Percentiles rank a stretch among this genome's conserved stretches.
Evolutionary conservation across 1,140 invertebrate species (phyloP).

Genomic region (Anagrus nilaparvatae): DNA sequence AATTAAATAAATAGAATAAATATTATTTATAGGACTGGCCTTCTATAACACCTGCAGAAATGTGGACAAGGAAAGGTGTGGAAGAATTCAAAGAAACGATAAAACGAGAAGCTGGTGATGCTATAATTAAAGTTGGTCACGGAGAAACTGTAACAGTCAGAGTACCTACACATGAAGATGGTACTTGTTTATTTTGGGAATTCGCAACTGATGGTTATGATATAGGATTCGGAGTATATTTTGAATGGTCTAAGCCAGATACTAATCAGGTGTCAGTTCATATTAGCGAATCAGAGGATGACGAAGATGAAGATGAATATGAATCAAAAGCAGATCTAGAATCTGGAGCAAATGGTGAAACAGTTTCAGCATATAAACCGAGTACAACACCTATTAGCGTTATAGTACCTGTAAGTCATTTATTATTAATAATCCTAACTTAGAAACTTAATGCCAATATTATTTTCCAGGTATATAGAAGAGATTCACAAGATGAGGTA

Average conservation of each 20-base stretch:
- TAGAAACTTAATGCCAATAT: constrained; percentile 26
- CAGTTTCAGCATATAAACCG: constrained; percentile 29
- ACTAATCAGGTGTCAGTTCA: constrained; percentile 78
- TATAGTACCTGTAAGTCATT: constrained; percentile 36
- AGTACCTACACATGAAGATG: constrained; percentile 93
- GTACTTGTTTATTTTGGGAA: constrained; percentile 96
- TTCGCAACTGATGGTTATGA: constrained; percentile 98
- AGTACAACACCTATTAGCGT: constrained; percentile 34
- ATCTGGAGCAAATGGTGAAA: constrained; percentile 29
- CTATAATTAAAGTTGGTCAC: constrained; percentile 91
- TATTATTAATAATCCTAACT: constrained; percentile 6
- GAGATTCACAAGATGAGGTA: constrained; percentile 94
- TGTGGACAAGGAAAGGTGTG: constrained; percentile 93
- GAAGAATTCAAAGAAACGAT: constrained; percentile 85
- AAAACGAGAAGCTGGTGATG: constrained; percentile 79
- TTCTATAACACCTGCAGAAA: constrained; percentile 67
- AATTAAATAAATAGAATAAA: too few relatives aligned
- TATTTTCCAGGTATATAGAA: constrained; percentile 85
- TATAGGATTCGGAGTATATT: constrained; percentile 97
- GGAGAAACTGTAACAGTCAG: constrained; percentile 96
- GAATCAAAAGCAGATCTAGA: constrained; percentile 54
- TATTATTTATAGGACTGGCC: constrained; percentile 30
- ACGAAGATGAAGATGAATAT: constrained; percentile 71
- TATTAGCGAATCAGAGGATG: constrained; percentile 86
- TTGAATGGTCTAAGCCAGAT: constrained; percentile 89